Percentiles rank a stretch among this genome's conserved stretches.
phyloP scores from a whole-genome alignment of 2,888 invertebrate species.

The Sphaerophoria rueppellii region DNA sequence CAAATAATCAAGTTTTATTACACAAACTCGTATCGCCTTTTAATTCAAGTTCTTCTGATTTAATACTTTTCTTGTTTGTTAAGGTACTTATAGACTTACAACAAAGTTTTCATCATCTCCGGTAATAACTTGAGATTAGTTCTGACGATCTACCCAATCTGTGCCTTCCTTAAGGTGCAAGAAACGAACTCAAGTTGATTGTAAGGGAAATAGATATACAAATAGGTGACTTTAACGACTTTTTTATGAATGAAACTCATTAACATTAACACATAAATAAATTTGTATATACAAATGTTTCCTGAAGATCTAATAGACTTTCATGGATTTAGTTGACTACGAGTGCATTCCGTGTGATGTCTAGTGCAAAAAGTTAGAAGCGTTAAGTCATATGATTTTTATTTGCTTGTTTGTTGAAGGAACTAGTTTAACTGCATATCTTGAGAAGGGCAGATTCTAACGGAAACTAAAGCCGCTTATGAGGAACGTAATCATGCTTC shows the following conservation, averaged over 20 bases:
- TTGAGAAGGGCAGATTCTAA: constrained; percentile 67
- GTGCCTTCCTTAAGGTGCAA: neutral
- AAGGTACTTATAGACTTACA: constrained; percentile 9
- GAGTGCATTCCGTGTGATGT: constrained; percentile 1
- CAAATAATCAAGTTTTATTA: constrained; percentile 11
- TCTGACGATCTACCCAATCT: neutral
- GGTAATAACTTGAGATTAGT: neutral
- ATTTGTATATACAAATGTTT: constrained; percentile 49
- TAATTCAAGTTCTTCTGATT: constrained; percentile 29
- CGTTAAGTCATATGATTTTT: constrained; percentile 24
- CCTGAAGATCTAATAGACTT: neutral
- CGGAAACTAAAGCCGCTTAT: constrained; percentile 63
- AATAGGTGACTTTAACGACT: constrained; percentile 57
- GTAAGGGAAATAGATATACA: constrained; percentile 36
- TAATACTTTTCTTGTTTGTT: constrained; percentile 24
- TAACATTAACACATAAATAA: constrained; percentile 62
- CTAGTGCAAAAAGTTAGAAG: constrained; percentile 24
- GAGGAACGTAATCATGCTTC: constrained; percentile 3
- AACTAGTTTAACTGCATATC: constrained; percentile 42
- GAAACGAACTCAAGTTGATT: constrained; percentile 14
- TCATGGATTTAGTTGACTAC: too few species aligned
- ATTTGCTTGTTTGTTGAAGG: neutral
- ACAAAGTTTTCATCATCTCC: neutral
- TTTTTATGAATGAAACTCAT: constrained; percentile 67
- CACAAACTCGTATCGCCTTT: neutral